A percentile compares a stretch with the other conserved stretches of the same genome.
Conservation (phyloP, 2,888 invertebrate genomes). For the Tillus elongatus region DNA sequence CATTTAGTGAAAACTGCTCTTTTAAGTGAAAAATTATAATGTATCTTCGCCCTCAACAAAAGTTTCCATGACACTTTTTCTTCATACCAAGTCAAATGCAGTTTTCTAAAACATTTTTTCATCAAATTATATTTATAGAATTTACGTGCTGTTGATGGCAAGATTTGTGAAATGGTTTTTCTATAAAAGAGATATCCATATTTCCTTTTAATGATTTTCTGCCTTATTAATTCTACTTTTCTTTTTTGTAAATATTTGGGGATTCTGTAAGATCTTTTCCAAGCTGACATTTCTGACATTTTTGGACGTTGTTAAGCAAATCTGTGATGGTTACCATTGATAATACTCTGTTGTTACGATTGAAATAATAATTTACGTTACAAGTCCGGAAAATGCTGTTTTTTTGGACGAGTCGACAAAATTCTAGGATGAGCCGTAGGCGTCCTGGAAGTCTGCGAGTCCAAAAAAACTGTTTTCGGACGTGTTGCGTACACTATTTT, state of each 20-base stretch:
- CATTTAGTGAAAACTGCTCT: constrained; percentile 23
- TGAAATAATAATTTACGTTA: no score
- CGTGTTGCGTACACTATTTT: no score
- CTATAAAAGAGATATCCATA: constrained; percentile 29
- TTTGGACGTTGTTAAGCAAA: no score
- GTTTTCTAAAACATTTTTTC: constrained; percentile 20
- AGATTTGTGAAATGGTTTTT: constrained; percentile 26
- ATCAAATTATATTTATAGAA: constrained; percentile 21
- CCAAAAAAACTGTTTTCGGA: no score
- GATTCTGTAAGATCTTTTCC: no score
- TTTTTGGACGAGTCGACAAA: no score
- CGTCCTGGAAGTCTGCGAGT: no score
- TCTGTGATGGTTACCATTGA: no score
- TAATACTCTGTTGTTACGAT: no score
- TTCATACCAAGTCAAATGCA: constrained; percentile 26
- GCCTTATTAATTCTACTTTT: constrained; percentile 23
- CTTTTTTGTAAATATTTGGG: constrained; percentile 23
- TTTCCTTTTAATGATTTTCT: constrained; percentile 27
- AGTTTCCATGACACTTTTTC: constrained; percentile 28
- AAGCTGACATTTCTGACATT: no score
- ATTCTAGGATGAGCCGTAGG: no score
- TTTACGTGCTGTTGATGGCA: constrained; percentile 25
- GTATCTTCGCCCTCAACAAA: constrained; percentile 27
- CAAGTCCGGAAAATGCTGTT: no score
- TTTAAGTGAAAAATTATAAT: constrained; percentile 25